Evolutionary conservation across 2,797 vertebrate genomes (phyloP).

Genomic region (Sphenodon punctatus): DNA sequence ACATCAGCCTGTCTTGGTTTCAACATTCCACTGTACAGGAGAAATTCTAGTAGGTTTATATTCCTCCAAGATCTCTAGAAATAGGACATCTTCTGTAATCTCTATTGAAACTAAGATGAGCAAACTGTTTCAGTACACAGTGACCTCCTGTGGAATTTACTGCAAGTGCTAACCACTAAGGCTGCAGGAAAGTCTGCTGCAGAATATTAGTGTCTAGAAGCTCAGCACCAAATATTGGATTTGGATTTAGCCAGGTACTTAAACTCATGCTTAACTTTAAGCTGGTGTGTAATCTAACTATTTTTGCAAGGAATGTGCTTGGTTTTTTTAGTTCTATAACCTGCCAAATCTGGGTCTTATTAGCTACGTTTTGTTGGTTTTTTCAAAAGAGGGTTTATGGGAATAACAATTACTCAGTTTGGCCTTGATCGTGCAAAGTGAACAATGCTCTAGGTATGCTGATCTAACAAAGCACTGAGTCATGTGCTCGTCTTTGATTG

Average conservation of each 20-base stretch:
- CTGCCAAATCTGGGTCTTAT: rapidly evolving
- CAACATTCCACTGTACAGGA: background rate
- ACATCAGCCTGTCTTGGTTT: background rate
- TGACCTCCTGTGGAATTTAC: conserved; percentile 61
- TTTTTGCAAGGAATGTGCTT: background rate
- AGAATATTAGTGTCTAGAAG: background rate
- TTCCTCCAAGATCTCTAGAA: background rate
- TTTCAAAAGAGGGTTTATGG: background rate
- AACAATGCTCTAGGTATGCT: too few relatives aligned
- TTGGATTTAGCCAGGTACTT: rapidly evolving
- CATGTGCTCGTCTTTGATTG: background rate
- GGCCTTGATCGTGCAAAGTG: too few relatives aligned
- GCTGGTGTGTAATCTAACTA: too few relatives aligned
- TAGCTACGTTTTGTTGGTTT: background rate
- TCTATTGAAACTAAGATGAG: background rate
- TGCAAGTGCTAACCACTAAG: background rate
- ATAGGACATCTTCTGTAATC: background rate
- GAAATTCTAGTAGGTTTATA: background rate
- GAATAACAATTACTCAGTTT: rapidly evolving
- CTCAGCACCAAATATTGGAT: background rate
- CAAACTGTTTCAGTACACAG: conserved; percentile 29
- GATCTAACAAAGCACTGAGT: too few relatives aligned
- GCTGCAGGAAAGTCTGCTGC: background rate
- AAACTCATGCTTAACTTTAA: rapidly evolving
- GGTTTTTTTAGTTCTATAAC: too few relatives aligned